Percentiles rank a stretch among this genome's conserved stretches.
These are phyloP conservation scores for Parochlus steinenii DNA, from an alignment of 2,888 invertebrate genomes.

Conservation along the genomic window DNA sequence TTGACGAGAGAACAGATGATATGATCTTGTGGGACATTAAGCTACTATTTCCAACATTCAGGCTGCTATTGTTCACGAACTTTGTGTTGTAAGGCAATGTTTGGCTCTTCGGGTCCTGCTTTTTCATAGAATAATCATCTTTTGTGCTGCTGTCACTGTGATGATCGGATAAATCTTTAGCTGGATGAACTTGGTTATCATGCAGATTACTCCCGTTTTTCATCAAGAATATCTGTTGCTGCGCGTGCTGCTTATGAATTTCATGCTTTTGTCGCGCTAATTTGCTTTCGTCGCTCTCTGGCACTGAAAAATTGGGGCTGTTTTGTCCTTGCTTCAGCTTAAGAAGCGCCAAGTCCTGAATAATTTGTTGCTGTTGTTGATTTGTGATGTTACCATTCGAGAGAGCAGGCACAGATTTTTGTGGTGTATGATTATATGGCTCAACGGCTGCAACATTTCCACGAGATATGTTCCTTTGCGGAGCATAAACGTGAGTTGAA, in stretches of 20 bases:
- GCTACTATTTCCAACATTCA: constrained; percentile 7
- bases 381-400: too few species aligned
- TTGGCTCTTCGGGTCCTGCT: constrained; percentile 82
- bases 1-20: constrained; percentile 7
- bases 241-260: constrained; percentile 19
- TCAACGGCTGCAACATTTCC: constrained; percentile 78
- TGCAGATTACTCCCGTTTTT: constrained; percentile 7
- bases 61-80: constrained; percentile 44
- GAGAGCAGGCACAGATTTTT: constrained; percentile 36
- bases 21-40: constrained; percentile 9
- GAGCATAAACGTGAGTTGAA: constrained; percentile 24
- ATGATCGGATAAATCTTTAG: constrained; percentile 14
- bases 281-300: constrained; percentile 37
- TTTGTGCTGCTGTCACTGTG: constrained; percentile 16
- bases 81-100: constrained; percentile 81
- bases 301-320: constrained; percentile 29
- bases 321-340: constrained; percentile 19
- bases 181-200: constrained; percentile 3
- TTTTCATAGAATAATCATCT: constrained; percentile 54
- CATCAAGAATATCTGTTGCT: constrained; percentile 20
- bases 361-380: constrained; percentile 28
- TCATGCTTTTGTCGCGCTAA: constrained; percentile 26
- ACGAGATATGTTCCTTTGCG: constrained; percentile 32
- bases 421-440: constrained; percentile 73
- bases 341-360: constrained; percentile 28